A percentile compares a stretch with the other conserved stretches of the same genome.
Conservation (phyloP, 2,888 invertebrate genomes). For the Punctoribates punctum region DNA sequence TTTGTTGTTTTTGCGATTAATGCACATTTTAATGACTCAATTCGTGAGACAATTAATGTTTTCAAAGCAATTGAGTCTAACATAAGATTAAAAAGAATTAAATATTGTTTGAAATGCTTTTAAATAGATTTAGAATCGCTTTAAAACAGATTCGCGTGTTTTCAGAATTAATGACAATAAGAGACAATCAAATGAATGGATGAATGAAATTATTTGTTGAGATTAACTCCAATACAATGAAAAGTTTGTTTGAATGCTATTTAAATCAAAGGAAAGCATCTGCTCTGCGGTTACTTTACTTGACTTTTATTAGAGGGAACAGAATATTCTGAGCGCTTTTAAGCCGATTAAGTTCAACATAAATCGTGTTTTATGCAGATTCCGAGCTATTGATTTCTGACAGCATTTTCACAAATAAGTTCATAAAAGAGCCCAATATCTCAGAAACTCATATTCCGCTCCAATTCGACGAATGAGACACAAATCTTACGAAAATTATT, state of each 20-base stretch:
- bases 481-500: too few relatives aligned
- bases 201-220: neutral
- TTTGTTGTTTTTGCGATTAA: too few relatives aligned
- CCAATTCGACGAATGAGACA: neutral
- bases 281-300: constrained; percentile 8
- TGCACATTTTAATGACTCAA: too few relatives aligned
- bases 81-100: too few relatives aligned
- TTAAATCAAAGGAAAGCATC: constrained; percentile 2
- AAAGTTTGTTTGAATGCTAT: neutral
- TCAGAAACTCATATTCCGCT: neutral
- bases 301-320: neutral
- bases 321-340: constrained; percentile 1
- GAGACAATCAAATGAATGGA: too few relatives aligned
- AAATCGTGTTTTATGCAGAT: neutral
- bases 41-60: too few relatives aligned
- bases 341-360: constrained; percentile 7
- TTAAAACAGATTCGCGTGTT: neutral
- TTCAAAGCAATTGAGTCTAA: too few relatives aligned
- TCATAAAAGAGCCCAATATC: neutral
- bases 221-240: neutral
- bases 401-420: neutral
- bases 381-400: neutral
- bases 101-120: too few relatives aligned
- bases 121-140: neutral
- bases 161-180: neutral